Evolutionary conservation across 2,888 invertebrate genomes (phyloP), one percentile per base, ranked within the genome.

Genomic region (Temnothorax rugatulus): DNA sequence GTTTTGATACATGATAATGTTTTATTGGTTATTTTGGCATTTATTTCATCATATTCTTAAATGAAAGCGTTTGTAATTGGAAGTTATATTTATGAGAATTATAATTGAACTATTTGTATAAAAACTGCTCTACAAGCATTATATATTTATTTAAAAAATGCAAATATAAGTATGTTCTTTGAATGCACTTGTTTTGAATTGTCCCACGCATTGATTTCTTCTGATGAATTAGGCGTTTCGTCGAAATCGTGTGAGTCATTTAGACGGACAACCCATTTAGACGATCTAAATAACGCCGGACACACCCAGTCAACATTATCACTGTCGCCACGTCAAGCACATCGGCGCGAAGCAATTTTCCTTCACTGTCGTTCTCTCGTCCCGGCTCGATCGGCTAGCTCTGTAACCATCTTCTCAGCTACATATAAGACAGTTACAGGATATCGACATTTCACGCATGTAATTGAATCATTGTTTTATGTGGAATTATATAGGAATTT

Each of bases 221-320:
- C 8, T 5, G 15, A 1, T 74, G 59, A 81, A 50, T 81, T 75
- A 59, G 18, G 13, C 57, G 4, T 76, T 81, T 18, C 63, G 47
- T 41, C 54, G 86, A 38, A 76, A 64, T 77, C 11, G 61, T 76
- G 29, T 50, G 57, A 74, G 47, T 54, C 79, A 29, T 29, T 29
- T 29, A 29, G 29, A 29, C 29, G 79, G 41, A 61, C 18, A 18
- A 75, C 38, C 74, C 76, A 61, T 75, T 75, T 29, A 57, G 61
- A 79, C 66, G 44, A 8, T 69, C 77, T 50, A 52, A 82, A 73
- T 73, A 81, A 63, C 44, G 54, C 18, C 63, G 59, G 63, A 21
- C 82, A 52, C 83, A 81, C 81, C 79, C 79, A 81, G 44, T 59
- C 44, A 61, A 61, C 50, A 63, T 75, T 75, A 66, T 76, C 59